Conservation (phyloP, 2,888 invertebrate species). For the Steinernema hermaphroditum region DNA sequence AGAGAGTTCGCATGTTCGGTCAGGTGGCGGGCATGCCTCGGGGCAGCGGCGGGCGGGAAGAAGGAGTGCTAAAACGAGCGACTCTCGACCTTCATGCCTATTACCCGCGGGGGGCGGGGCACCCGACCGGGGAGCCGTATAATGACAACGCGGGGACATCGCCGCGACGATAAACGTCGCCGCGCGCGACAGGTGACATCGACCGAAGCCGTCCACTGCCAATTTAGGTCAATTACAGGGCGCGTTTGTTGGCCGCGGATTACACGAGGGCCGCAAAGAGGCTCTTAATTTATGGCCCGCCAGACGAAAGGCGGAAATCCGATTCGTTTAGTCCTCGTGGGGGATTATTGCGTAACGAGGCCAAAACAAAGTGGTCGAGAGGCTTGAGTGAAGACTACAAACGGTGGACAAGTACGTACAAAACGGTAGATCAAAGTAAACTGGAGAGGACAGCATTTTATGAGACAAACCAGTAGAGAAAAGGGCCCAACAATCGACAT, state of each 20-base stretch:
- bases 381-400: neutral
- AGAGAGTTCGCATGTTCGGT: conserved; percentile 17
- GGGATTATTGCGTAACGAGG: conserved; percentile 1
- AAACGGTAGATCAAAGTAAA: too few relatives aligned
- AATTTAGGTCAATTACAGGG: conserved; percentile 22
- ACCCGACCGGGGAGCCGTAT: conserved; percentile 10
- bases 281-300: conserved; percentile 13
- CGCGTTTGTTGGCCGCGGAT: conserved; percentile 18
- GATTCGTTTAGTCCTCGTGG: neutral
- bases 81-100: conserved; percentile 26
- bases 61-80: neutral
- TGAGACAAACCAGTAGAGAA: too few relatives aligned
- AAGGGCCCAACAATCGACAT: too few relatives aligned
- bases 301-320: conserved; percentile 1
- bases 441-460: too few relatives aligned
- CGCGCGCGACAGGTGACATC: conserved; percentile 13
- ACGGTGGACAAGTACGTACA: too few relatives aligned
- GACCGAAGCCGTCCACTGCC: neutral
- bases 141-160: neutral
- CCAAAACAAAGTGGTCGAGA: neutral
- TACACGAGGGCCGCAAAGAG: neutral
- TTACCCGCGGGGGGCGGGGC: neutral
- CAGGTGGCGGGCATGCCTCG: conserved; percentile 15
- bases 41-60: neutral
- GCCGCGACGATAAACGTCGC: neutral